phyloP scores from a whole-genome alignment of 2,888 invertebrate genomes.

The Gandaritis pyraliata region DNA sequence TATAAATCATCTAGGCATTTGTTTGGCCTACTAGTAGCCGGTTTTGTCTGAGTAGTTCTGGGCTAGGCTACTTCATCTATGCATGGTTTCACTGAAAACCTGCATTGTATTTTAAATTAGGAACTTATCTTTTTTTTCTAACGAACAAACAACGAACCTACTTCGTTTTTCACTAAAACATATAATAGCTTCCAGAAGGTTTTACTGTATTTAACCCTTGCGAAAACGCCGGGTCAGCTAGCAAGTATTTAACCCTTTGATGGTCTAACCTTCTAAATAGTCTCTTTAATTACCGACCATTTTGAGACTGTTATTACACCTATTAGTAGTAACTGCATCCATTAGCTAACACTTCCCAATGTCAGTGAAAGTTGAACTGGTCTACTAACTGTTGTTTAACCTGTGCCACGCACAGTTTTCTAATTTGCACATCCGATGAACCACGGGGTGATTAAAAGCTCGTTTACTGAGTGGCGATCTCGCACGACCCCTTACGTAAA shows the following conservation, averaged over 20 bases:
- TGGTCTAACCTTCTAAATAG: slow-evolving; percentile 2
- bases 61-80: no score
- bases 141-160: no score
- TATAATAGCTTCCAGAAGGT: neutral
- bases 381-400: neutral
- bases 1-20: no score
- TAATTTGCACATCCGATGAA: slow-evolving; percentile 60
- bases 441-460: slow-evolving; percentile 41
- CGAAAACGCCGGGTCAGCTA: neutral
- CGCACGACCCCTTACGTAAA: slow-evolving; percentile 35
- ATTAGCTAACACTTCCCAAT: slow-evolving; percentile 51
- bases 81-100: no score
- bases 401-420: slow-evolving; percentile 61
- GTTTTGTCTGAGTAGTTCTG: no score
- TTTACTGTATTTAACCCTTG: neutral
- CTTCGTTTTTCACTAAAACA: neutral
- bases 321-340: slow-evolving; percentile 30
- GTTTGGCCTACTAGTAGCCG: no score
- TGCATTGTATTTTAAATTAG: no score
- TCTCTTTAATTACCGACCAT: slow-evolving; percentile 8
- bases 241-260: neutral
- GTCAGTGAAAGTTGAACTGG: slow-evolving; percentile 67
- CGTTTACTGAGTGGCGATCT: slow-evolving; percentile 39
- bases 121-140: no score
- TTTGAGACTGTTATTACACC: slow-evolving; percentile 7